Conservation (phyloP, 2,888 invertebrate genomes). For the Polietes domitor region DNA sequence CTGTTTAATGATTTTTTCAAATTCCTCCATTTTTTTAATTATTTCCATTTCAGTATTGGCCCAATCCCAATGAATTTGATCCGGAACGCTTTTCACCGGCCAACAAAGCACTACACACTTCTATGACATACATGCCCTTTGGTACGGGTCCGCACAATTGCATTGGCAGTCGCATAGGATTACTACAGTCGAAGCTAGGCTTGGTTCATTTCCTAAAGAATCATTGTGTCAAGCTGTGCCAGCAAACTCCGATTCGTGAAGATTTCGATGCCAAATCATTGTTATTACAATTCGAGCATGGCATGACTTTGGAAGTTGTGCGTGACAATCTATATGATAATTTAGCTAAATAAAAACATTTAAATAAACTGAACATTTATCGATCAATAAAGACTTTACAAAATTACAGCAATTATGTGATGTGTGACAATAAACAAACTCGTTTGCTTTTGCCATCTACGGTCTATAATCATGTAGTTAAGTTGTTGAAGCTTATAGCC, state of each 20-base stretch:
- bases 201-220: constrained; percentile 77
- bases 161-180: constrained; percentile 78
- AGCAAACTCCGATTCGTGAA: constrained; percentile 71
- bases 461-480: no score
- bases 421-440: no score
- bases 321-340: constrained; percentile 74
- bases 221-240: constrained; percentile 73
- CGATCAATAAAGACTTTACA: neutral
- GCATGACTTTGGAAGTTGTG: constrained; percentile 74
- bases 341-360: neutral
- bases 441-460: no score
- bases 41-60: constrained; percentile 74
- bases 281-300: constrained; percentile 72
- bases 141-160: constrained; percentile 78
- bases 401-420: no score
- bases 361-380: neutral
- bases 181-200: constrained; percentile 77
- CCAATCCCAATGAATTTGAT: constrained; percentile 77
- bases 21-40: no score
- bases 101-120: constrained; percentile 72
- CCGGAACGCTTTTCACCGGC: constrained; percentile 78
- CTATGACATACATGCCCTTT: constrained; percentile 77
- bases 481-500: no score
- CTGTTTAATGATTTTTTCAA: no score
- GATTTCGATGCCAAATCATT: constrained; percentile 75